Evolutionary conservation across 2,888 invertebrate genomes (phyloP).

Genomic region (Augochlorella aurata): DNA sequence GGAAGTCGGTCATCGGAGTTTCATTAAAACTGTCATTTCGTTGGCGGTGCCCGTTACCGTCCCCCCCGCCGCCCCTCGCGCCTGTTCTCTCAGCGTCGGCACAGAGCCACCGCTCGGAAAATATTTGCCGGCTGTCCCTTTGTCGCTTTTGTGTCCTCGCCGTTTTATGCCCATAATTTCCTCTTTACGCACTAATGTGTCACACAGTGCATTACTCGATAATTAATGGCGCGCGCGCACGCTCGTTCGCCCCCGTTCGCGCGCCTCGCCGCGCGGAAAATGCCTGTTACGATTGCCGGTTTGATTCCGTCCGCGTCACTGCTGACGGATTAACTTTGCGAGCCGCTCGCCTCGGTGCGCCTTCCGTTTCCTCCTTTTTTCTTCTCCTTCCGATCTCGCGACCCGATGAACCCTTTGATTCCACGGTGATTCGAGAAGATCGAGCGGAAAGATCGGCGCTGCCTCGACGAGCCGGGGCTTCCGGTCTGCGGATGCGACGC

Average conservation of each 20-base stretch:
- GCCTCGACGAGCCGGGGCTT: neutral
- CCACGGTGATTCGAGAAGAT: neutral
- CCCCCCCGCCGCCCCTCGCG: neutral
- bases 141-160: slow-evolving; percentile 38
- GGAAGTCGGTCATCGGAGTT: slow-evolving; percentile 62
- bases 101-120: slow-evolving; percentile 38
- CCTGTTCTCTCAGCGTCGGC: neutral
- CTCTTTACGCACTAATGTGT: slow-evolving; percentile 47
- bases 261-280: slow-evolving; percentile 31
- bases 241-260: neutral
- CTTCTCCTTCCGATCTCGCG: neutral
- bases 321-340: neutral
- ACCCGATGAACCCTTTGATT: neutral
- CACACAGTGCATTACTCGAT: slow-evolving; percentile 44
- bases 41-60: slow-evolving; percentile 10
- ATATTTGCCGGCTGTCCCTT: slow-evolving; percentile 53
- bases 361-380: neutral
- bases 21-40: slow-evolving; percentile 61
- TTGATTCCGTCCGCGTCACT: slow-evolving; percentile 21
- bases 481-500: too few species aligned
- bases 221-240: slow-evolving; percentile 45
- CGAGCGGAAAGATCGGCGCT: neutral
- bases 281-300: slow-evolving; percentile 28
- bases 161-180: slow-evolving; percentile 48
- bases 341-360: neutral